Percentiles rank a stretch among this genome's conserved stretches.
Evolutionary conservation across 2,888 invertebrate genomes (phyloP).

Genomic region (Rhabditophanes sp.): DNA sequence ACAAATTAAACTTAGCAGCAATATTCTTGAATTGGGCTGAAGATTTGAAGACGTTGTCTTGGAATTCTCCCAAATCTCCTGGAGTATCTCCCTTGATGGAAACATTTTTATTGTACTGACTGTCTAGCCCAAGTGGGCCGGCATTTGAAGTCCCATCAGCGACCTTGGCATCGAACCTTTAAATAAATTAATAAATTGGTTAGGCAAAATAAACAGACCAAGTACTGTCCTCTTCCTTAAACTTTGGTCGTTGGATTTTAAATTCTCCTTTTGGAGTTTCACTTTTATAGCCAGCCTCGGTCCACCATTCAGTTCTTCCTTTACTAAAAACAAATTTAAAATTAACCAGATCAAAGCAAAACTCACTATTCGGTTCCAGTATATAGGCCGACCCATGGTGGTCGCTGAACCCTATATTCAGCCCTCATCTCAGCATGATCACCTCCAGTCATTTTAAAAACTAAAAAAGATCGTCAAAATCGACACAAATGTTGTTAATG

Average conservation of each 20-base stretch:
- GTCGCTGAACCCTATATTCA: conserved; percentile 27
- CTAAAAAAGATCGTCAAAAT: no score
- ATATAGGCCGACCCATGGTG: conserved; percentile 34
- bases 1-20: conserved; percentile 27
- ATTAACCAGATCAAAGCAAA: not conserved
- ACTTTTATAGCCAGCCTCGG: conserved; percentile 24
- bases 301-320: conserved; percentile 37
- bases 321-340: conserved; percentile 16
- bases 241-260: conserved; percentile 12
- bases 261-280: conserved; percentile 13
- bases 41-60: conserved; percentile 25
- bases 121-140: conserved; percentile 33
- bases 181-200: conserved; percentile 1
- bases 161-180: conserved; percentile 22
- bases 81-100: conserved; percentile 29
- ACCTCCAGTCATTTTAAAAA: no score
- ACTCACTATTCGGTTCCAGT: conserved; percentile 30
- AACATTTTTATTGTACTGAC: conserved; percentile 19
- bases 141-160: conserved; percentile 36
- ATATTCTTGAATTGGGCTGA: conserved; percentile 37
- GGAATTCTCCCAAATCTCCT: conserved; percentile 28
- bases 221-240: conserved; percentile 27
- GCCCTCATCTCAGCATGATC: no score
- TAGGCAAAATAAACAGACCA: conserved; percentile 17
- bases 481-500: no score